These are phyloP conservation scores for Epizoanthus stellaris DNA, from an alignment of 92 coral and sea anemone species.

Conservation along the genomic window DNA sequence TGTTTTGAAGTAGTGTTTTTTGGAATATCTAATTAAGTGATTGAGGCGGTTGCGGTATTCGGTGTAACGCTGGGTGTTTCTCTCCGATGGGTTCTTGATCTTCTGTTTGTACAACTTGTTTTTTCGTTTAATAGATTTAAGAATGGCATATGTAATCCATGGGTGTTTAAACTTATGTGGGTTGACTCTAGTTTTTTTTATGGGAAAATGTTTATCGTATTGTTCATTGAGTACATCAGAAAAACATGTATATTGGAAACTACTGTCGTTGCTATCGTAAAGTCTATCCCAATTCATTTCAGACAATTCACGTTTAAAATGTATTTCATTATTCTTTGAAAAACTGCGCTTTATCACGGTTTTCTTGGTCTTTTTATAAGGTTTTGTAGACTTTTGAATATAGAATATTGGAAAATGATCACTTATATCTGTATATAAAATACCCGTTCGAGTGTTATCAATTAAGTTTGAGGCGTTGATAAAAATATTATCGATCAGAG, in stretches of 20 bases:
- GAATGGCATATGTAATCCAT: neutral
- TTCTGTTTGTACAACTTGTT: neutral
- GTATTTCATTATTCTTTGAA: neutral
- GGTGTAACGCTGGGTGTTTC: neutral
- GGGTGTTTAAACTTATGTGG: neutral
- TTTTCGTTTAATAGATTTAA: neutral
- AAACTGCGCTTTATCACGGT: neutral
- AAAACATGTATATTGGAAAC: neutral
- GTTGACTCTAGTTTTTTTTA: neutral
- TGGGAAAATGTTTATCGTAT: conserved; percentile 7
- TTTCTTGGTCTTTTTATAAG: neutral
- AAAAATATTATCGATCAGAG: neutral
- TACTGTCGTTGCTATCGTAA: neutral
- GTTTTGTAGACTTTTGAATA: neutral
- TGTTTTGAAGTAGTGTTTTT: neutral
- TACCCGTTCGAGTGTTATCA: no score
- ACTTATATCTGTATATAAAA: neutral
- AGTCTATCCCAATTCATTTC: neutral
- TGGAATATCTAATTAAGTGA: neutral
- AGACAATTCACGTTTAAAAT: neutral
- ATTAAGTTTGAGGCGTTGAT: neutral
- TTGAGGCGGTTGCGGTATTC: neutral
- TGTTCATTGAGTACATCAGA: neutral
- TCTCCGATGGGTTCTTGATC: neutral
- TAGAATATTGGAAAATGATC: conserved; percentile 6